Evolutionary conservation across 1,140 invertebrate species (phyloP).

Genomic region (Saccostrea glomerata): DNA sequence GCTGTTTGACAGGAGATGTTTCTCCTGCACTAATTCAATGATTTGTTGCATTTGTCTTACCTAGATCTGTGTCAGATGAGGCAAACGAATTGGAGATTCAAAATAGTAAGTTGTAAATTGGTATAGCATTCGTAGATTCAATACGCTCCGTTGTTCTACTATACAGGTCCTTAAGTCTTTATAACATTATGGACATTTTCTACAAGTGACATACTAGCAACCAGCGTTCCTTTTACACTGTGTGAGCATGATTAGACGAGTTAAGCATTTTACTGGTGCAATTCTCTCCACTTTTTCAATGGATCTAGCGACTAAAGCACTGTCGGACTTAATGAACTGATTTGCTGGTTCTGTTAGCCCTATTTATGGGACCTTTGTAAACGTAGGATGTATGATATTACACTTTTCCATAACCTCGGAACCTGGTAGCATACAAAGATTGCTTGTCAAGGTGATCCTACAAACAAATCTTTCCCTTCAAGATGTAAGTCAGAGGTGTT

Average conservation of each 20-base stretch:
- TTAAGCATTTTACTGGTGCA: too few species aligned
- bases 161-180: slow-evolving; percentile 35
- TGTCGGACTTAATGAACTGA: not conserved
- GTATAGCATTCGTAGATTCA: not conserved
- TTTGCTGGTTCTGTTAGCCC: slow-evolving; percentile 40
- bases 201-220: not conserved
- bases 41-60: slow-evolving; percentile 42
- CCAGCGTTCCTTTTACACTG: too few species aligned
- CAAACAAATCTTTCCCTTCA: slow-evolving; percentile 30
- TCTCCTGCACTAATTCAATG: slow-evolving; percentile 55
- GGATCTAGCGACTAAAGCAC: slow-evolving; percentile 35
- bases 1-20: slow-evolving; percentile 47
- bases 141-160: not conserved
- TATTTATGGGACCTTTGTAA: not conserved
- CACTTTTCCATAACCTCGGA: slow-evolving; percentile 4
- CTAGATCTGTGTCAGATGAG: slow-evolving; percentile 49
- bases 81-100: not conserved
- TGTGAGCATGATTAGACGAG: too few species aligned
- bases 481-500: slow-evolving; percentile 12
- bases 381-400: not conserved
- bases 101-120: slow-evolving; percentile 11
- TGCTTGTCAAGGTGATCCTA: slow-evolving; percentile 11
- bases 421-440: not conserved
- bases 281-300: not conserved
- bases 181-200: not conserved